Evolutionary conservation across 2,113 vertebrate genomes (phyloP).

Genomic region (Caretta caretta): DNA sequence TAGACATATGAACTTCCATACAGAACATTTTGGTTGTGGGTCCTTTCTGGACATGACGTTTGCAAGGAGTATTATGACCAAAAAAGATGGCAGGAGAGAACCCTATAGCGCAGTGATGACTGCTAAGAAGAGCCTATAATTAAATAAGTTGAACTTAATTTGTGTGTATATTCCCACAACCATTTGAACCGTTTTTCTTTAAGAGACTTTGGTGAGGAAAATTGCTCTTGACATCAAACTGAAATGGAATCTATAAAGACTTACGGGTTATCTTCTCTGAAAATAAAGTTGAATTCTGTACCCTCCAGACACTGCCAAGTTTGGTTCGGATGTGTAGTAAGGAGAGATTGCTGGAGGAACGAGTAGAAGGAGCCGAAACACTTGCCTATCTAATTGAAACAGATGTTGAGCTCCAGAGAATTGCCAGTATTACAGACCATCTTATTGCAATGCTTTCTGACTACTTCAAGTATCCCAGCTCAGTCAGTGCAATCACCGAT

Average conservation of each 20-base stretch:
- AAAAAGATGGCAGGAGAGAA: background rate
- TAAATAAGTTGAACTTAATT: background rate
- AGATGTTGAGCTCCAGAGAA: conserved; percentile 96
- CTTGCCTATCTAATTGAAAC: conserved; percentile 97
- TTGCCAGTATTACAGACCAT: conserved; percentile 97
- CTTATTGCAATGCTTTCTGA: conserved; percentile 97
- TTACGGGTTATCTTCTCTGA: accelerated
- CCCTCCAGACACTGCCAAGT: conserved; percentile 92
- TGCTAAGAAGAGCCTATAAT: background rate
- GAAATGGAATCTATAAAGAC: background rate
- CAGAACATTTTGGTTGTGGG: background rate
- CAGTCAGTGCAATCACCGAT: conserved; percentile 97
- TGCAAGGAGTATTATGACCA: background rate
- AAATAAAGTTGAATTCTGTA: conserved; percentile 45
- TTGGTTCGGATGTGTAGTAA: conserved; percentile 99
- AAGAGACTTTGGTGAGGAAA: background rate
- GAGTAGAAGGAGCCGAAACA: conserved; percentile 97
- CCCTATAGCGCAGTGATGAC: background rate
- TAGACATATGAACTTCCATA: background rate
- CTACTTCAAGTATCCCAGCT: conserved; percentile 99
- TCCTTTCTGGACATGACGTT: background rate
- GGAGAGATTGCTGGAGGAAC: conserved; percentile 94
- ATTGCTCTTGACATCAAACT: background rate
- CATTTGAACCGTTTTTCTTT: background rate
- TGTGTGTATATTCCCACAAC: background rate